Evolutionary conservation across 2,113 vertebrate species (phyloP).

Genomic region (Gila orcuttii): DNA sequence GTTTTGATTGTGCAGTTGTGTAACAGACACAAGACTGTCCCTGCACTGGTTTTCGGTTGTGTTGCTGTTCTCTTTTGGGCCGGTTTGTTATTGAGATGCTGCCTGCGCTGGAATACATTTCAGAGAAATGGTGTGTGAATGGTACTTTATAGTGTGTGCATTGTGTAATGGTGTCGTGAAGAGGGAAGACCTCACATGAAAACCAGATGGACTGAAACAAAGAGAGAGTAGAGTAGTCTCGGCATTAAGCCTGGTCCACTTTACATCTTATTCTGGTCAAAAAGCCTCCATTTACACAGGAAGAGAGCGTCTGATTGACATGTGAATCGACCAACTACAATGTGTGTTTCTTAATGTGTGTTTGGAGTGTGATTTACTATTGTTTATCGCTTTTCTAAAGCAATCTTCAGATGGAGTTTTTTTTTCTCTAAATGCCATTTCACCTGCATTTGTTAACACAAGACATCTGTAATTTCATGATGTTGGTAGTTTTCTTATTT

Average conservation of each 20-base stretch:
- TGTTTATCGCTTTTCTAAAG: conserved; percentile 32
- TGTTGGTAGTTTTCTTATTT: too few relatives aligned
- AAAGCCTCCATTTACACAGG: neutral
- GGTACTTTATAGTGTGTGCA: neutral
- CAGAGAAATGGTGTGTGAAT: neutral
- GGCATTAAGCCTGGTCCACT: neutral
- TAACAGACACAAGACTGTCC: too few relatives aligned
- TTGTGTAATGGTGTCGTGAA: conserved; percentile 8
- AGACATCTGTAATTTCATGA: neutral
- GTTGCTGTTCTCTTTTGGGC: neutral
- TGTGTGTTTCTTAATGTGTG: neutral
- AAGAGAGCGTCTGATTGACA: neutral
- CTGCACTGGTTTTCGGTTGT: neutral
- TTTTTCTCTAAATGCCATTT: neutral
- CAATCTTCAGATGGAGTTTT: neutral
- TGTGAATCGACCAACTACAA: neutral
- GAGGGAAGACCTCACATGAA: neutral
- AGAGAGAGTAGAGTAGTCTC: neutral
- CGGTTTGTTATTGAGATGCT: neutral
- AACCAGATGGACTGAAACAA: conserved; percentile 10
- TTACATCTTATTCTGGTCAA: neutral
- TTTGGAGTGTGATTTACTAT: conserved; percentile 10
- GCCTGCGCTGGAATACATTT: neutral
- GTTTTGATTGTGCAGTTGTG: neutral
- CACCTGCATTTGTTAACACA: neutral